Evolutionary conservation across 2,797 vertebrate species (phyloP), one percentile per base, ranked within the genome.

Genomic region (Botia almorhae): DNA sequence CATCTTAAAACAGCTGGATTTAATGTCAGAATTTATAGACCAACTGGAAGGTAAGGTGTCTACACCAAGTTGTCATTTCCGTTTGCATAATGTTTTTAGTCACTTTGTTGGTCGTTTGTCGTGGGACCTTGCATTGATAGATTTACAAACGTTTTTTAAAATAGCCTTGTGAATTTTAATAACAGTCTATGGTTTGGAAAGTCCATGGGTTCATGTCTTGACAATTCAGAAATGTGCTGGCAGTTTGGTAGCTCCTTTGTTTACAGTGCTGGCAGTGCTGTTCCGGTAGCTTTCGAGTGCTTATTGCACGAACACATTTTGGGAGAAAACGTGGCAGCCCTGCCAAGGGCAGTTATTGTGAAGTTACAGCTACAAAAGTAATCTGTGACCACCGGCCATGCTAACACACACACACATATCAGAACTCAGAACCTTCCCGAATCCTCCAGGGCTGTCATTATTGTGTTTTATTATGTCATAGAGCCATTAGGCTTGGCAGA

Each of bases 1-100:
- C 81, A 83, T 92, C 36, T 83, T 92, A 70, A 89, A 82, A 83
- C 81, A 55, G 60, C 85, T 94, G 76, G 90, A 91, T 73, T 87
- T 82, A 16, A 77, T 93, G 85, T 91, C 89, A 17, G 60, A 75
- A 56, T 43, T 55, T 84, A 85, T 94, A 88, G 86, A 89, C 75
- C 69, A 87, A 56, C 81, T 95, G 82, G 85, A 89, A 75, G 23
- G 94, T 94, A 69, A 64, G 71, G 26, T 43, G 8, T 43, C 12
- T 13, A 43, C 39, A 43, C 8, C 39, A 43, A 43, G 8, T 43
- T 43, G 7, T 8, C 39, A 43, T 43, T 43, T 43, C 7, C 10
- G 8, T 43, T 10, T 43, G 39, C 7, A 43, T 14, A 6, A 61
- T 33, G 23, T 61, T 14, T 60, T 29, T 16, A 3, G 16, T 33